These are phyloP conservation scores for Sterrhoptilus dennistouni DNA, from an alignment of 2,113 vertebrate species.

Conservation along the genomic window DNA sequence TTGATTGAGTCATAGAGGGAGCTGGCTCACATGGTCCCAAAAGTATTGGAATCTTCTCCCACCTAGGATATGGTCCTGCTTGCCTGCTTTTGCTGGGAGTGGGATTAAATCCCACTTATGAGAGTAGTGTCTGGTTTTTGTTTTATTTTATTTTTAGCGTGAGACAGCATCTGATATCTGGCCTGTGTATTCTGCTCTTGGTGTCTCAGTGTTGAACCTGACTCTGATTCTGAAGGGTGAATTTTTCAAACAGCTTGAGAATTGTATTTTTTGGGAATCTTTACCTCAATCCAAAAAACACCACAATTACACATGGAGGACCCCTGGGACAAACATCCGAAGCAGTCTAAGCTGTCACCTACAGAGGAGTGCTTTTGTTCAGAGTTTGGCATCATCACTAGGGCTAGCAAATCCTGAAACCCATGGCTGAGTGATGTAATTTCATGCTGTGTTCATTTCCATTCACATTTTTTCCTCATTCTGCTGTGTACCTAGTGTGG, in stretches of 20 bases:
- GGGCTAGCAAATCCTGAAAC: neutral
- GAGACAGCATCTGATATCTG: neutral
- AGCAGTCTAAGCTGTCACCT: neutral
- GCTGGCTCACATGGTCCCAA: neutral
- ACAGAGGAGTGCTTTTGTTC: neutral
- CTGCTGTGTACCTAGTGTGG: accelerated
- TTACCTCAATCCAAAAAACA: neutral
- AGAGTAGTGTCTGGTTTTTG: neutral
- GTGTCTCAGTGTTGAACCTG: neutral
- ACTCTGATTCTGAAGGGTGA: neutral
- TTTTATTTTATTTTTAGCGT: neutral
- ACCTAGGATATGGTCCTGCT: neutral
- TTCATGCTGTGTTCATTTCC: neutral
- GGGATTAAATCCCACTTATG: neutral
- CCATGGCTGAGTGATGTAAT: neutral
- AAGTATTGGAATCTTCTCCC: neutral
- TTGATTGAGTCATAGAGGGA: neutral
- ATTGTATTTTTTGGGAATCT: neutral
- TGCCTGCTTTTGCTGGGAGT: neutral
- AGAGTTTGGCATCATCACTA: neutral
- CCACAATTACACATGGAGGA: accelerated
- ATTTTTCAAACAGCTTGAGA: neutral
- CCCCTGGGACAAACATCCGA: neutral
- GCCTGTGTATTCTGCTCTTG: neutral
- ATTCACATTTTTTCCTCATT: neutral